A percentile compares a stretch with the other conserved stretches of the same genome.
Conservation (phyloP, 2,113 vertebrate species). For the Recurvirostra avosetta region DNA sequence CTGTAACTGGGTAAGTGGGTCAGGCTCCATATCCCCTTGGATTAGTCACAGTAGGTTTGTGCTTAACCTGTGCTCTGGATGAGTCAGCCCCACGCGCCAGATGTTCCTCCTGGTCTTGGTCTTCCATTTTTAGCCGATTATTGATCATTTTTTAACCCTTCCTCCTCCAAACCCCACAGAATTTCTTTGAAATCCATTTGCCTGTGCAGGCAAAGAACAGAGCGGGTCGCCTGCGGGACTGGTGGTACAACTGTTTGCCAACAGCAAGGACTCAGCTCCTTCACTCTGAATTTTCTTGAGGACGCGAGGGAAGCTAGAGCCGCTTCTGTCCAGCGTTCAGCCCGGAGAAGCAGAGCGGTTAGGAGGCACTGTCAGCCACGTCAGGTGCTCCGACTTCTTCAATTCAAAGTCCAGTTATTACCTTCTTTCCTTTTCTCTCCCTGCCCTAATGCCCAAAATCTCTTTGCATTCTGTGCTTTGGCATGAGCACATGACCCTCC, state of each 20-base stretch:
- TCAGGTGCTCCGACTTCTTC: neutral
- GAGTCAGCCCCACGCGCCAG: neutral
- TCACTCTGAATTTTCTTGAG: neutral
- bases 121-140: neutral
- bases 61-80: neutral
- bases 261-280: neutral
- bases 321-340: neutral
- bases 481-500: neutral
- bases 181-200: neutral
- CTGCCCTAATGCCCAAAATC: neutral
- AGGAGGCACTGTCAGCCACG: neutral
- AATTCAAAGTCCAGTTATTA: too few relatives aligned
- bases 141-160: neutral
- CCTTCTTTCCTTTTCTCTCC: too few relatives aligned
- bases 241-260: neutral
- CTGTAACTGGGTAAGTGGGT: constrained; percentile 46
- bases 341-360: neutral
- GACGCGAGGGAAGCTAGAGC: neutral
- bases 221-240: too few relatives aligned
- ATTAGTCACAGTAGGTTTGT: constrained; percentile 14
- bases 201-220: neutral
- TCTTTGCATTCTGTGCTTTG: too few relatives aligned
- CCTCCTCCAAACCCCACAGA: neutral
- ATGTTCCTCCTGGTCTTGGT: neutral
- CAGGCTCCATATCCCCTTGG: neutral